A percentile compares a stretch with the other conserved stretches of the same genome.
Conservation (phyloP, 2,888 invertebrate genomes). For the Yponomeuta plumbellus region DNA sequence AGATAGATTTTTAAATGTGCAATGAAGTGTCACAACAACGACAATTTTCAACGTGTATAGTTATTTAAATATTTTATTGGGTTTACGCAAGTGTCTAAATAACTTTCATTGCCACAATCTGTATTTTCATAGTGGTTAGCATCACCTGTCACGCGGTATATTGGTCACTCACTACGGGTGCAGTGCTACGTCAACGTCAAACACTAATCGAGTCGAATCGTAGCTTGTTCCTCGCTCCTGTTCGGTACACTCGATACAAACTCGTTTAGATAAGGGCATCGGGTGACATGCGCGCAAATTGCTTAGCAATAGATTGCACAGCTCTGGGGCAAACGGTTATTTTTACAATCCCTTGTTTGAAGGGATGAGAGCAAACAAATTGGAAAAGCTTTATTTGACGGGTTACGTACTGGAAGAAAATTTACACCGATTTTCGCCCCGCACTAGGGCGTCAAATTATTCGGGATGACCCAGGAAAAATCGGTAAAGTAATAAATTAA, state of each 20-base stretch:
- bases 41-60: no score
- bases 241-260: slow-evolving; percentile 18
- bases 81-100: no score
- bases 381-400: background rate
- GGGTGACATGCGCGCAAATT: slow-evolving; percentile 30
- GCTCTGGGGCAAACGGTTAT: background rate
- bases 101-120: background rate
- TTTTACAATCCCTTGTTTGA: slow-evolving; percentile 1
- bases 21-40: no score
- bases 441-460: background rate
- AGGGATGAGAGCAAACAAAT: background rate
- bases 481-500: no score
- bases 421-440: background rate
- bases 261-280: slow-evolving; percentile 30
- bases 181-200: slow-evolving; percentile 10
- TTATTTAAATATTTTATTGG: no score
- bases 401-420: background rate
- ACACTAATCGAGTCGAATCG: background rate
- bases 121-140: background rate
- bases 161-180: background rate
- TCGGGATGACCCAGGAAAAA: no score
- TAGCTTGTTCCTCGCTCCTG: background rate
- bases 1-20: no score
- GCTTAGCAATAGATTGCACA: slow-evolving; percentile 21
- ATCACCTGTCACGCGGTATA: slow-evolving; percentile 2